Base-by-base conservation (phyloP, 2,888 invertebrate genomes). In the Tinea semifulvella region DNA sequence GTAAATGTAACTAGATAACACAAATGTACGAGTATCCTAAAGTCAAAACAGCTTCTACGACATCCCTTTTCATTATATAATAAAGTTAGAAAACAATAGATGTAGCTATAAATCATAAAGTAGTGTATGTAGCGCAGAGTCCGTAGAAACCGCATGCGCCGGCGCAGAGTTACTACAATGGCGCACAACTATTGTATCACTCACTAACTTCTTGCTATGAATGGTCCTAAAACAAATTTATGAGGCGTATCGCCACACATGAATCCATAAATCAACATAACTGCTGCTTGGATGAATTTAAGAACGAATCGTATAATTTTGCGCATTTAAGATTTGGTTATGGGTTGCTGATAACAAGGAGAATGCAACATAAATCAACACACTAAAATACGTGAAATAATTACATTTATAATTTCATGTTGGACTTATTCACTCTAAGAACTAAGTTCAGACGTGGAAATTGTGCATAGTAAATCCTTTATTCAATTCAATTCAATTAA, bases 161-260 rank as follows among this genome's bases (percentile, higher is more conserved):
- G 56, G 55, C 59, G 60, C 57, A 56, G 52, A 50, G 48, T 38
- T 36, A 66, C 64, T 38, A 68, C 64, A 68, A 69, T 60, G 53
- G 57, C 49, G 45, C 52, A 50, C n/a, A 52, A 53, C 51, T 25
- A 42, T 42, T 42, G 42, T 42, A 50, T 58, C 60, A 62, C 58
- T 59, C 60, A 57, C 52, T 42, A 26, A 57, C 55, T 59, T 47
- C 47, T 50, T 50, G 53, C 49, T 53, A 58, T 61, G 56, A 68
- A 67, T 65, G 61, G 66, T 59, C 58, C 57, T 54, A 59, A 63
- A 43, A 58, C 62, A 62, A 68, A 74, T 76, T 74, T 74, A 74
- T 66, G 70, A 62, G 48, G 65, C 68, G 63, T 68, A 65, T 66
- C 67, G 61, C 63, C 65, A 55, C 63, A 63, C 65, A 60, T 59